A percentile compares a stretch with the other conserved stretches of the same genome.
phyloP scores from a whole-genome alignment of 2,888 invertebrate species.

The Drosophila suboccidentalis region DNA sequence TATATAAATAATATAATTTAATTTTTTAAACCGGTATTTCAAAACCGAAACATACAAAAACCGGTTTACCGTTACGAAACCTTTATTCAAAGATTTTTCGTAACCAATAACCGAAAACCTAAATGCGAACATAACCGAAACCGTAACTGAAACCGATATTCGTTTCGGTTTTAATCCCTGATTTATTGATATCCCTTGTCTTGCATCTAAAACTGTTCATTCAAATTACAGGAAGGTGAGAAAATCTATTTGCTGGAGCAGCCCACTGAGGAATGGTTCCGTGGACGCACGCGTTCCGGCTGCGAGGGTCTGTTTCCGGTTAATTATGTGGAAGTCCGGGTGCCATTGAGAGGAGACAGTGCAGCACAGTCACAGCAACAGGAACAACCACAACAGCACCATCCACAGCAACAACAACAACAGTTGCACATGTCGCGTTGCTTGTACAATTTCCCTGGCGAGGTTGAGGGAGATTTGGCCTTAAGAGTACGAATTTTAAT shows the following conservation, averaged over 20 bases:
- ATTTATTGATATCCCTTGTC: too few species aligned
- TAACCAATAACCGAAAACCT: too few species aligned
- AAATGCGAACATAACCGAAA: too few species aligned
- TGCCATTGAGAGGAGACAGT: conserved; percentile 87
- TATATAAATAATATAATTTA: too few species aligned
- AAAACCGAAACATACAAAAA: too few species aligned
- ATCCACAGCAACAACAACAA: conserved; percentile 20
- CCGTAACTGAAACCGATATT: too few species aligned
- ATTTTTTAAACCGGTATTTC: too few species aligned
- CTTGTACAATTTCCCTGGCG: conserved; percentile 91
- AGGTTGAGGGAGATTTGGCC: conserved; percentile 87
- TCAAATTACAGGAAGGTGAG: conserved; percentile 88
- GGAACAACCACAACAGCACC: conserved; percentile 16
- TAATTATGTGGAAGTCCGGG: conserved; percentile 91
- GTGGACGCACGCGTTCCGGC: conserved; percentile 89
- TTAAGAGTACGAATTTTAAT: conserved; percentile 85
- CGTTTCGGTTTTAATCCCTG: too few species aligned
- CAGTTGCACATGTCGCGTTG: conserved; percentile 86
- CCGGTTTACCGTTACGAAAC: too few species aligned
- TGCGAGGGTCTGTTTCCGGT: conserved; percentile 93
- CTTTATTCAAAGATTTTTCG: too few species aligned
- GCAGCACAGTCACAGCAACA: conserved; percentile 23
- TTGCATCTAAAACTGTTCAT: background rate
- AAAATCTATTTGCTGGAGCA: conserved; percentile 90
- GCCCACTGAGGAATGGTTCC: conserved; percentile 93